Evolutionary conservation across 2,888 invertebrate genomes (phyloP), one percentile per base, ranked within the genome.

Genomic region (Gastracanthus pulcherrimus): DNA sequence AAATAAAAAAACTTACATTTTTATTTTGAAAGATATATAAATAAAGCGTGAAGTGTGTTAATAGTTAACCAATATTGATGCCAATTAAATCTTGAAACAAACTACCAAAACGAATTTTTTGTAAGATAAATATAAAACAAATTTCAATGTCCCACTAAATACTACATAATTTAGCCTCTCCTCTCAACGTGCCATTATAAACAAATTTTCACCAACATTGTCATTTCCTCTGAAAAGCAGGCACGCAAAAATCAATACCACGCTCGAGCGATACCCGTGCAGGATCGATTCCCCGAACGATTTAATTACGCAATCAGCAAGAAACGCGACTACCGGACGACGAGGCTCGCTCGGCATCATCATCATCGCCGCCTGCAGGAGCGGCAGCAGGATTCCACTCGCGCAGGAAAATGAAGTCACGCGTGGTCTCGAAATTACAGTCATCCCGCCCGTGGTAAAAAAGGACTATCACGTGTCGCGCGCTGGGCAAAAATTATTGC

Each of bases 371-470:
- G 41, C 76, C n/a, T n/a, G n/a, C n/a, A n/a, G n/a, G n/a, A n/a
- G n/a, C n/a, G n/a, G n/a, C n/a, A n/a, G n/a, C n/a, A n/a, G 41
- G 4, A 36, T 55, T 41, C 34, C 23, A 38, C 26, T 5, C 9
- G n/a, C n/a, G 5, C 62, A 29, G 75, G 64, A 76, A 76, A 82
- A 82, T 71, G 70, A 79, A 82, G 75, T 82, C 78, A 79, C 75
- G 75, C 75, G 69, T 75, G 41, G 66, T 51, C 7, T 19, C 31
- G 36, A 77, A 77, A 81, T 81, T 81, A 77, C 77, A 81, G 77
- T 67, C 48, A 74, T 80, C 45, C 3, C n/a, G 23, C 19, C 23
- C 34, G 31, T 0, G 16, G 36, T 2, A 36, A 67, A 67, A 67
- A 19, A 36, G 41, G 45, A 76, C 31, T 9, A 34, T 41, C 60